Evolutionary conservation across 2,888 invertebrate genomes (phyloP), one percentile per base, ranked within the genome.

Genomic region (Noctua pronuba): DNA sequence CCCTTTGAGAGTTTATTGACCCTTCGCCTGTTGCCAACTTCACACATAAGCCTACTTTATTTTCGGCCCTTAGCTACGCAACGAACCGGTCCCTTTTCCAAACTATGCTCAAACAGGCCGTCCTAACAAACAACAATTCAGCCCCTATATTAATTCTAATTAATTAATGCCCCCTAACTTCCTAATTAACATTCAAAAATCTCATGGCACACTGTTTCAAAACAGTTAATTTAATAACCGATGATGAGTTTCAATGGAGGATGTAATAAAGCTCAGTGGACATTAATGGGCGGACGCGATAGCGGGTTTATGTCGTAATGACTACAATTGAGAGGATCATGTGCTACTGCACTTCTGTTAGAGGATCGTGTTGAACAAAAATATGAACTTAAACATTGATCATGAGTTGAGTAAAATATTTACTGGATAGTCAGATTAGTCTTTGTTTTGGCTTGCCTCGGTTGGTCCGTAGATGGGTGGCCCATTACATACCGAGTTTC

Each of bases 171-270:
- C 68, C 28, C 60, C 68, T 60, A 72, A 83, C 83, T 83, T 79
- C 80, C 84, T 83, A 83, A 83, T 83, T 79, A 75, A 83, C 83
- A 65, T 71, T 74, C 49, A 55, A 66, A 79, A 83, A 83, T 83
- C 83, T 79, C 73, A 58, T 49, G 67, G 67, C 55, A 66, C 4
- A 16, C 38, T 83, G 84, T 83, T 83, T 73, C 80, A 41, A 75
- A 79, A 83, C 74, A 80, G 71, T 70, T 83, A 83, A 83, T 79
- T 83, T 72, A 79, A 83, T 83, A 78, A 77, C n/a, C 49, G 24
- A 82, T 81, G 76, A 82, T 81, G 65, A 71, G 62, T 74, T 82
- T 46, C 72, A 82, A 65, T 73, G 55, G 60, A 31, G 81, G 81
- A 82, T 73, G 81, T 49, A 35, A 82, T 82, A 77, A 77, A 82